A percentile compares a stretch with the other conserved stretches of the same genome.
Conservation (phyloP, 1,140 invertebrate species). For the Aphelenchoides avenae region DNA sequence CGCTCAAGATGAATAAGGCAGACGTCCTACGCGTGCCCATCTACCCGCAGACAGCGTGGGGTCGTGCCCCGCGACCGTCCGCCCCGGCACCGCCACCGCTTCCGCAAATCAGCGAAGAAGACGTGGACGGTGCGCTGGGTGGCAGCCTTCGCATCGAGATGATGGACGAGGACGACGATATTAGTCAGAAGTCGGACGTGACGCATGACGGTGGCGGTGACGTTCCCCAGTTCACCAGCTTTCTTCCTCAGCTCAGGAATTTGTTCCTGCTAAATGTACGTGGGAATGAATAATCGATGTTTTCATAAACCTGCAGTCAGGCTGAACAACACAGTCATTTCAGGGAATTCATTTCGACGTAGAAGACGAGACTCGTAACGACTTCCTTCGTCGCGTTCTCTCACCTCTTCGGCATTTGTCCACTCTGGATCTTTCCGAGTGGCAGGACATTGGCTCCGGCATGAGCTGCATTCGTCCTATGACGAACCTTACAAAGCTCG, state of each 20-base stretch:
- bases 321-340: too few species aligned
- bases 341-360: conserved; percentile 29
- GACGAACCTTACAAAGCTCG: conserved; percentile 19
- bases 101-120: too few species aligned
- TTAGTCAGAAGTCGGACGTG: conserved; percentile 5
- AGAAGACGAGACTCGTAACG: conserved; percentile 20
- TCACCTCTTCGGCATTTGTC: conserved; percentile 5
- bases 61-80: neutral
- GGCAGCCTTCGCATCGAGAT: neutral
- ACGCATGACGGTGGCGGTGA: conserved; percentile 11
- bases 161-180: neutral
- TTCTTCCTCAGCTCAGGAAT: conserved; percentile 28
- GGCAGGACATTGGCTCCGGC: conserved; percentile 24
- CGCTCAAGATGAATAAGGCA: conserved; percentile 12
- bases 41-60: neutral
- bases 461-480: conserved; percentile 11
- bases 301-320: too few species aligned
- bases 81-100: neutral
- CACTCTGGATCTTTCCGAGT: conserved; percentile 29
- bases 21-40: conserved; percentile 19
- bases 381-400: conserved; percentile 21
- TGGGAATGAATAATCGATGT: neutral
- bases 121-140: neutral
- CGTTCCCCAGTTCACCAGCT: conserved; percentile 28
- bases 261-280: conserved; percentile 23